Evolutionary conservation across 1,140 invertebrate species (phyloP), one percentile per base, ranked within the genome.

Genomic region (Stegodyphus dumicola): DNA sequence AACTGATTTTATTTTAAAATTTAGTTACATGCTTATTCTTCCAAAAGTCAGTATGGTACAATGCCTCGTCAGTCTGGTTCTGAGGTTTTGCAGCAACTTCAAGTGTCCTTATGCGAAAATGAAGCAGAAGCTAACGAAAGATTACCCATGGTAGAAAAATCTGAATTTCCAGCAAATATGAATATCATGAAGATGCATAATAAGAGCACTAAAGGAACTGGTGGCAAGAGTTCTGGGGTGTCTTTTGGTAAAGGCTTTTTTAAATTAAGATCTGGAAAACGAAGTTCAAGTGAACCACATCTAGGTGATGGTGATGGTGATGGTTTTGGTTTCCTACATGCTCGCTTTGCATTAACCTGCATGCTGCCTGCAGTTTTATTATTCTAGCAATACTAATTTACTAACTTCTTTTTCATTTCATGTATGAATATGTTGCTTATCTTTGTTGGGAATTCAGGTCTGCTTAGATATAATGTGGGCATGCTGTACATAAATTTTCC

Each of bases 251-350:
- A 94, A 93, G 92, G 92, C 89, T 91, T 93, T 89, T 91, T 94
- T 92, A 93, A 93, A 79, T 90, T 92, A 88, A 90, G 89, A 88
- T 89, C 90, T 79, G 91, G 91, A 87, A 92, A 92, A 88, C 93
- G 95, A 92, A 96, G 96, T 91, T 94, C 94, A 89, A 97, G 96
- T 89, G 95, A 96, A 88, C 96, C 96, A 87, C 95, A 96, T 92
- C 91, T 97, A 96, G 96, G 96, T 97, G 91, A 92, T 88, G 89
- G 90, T 97, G 91, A 92, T 88, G 89, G 90, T 88, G 87, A 86
- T 85, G 56, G 49, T 73, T 86, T 77, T 70, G 66, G 54, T 74
- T 74, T 74, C 52, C 51, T 49, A 56, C n/a, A 15, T 69, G 64
- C n/a, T 56, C 71, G n/a, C 77, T 80, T 80, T 48, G 11, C 17